Evolutionary conservation across 2,113 vertebrate genomes (phyloP), one percentile per base, ranked within the genome.

Genomic region (Glaucomys volans): DNA sequence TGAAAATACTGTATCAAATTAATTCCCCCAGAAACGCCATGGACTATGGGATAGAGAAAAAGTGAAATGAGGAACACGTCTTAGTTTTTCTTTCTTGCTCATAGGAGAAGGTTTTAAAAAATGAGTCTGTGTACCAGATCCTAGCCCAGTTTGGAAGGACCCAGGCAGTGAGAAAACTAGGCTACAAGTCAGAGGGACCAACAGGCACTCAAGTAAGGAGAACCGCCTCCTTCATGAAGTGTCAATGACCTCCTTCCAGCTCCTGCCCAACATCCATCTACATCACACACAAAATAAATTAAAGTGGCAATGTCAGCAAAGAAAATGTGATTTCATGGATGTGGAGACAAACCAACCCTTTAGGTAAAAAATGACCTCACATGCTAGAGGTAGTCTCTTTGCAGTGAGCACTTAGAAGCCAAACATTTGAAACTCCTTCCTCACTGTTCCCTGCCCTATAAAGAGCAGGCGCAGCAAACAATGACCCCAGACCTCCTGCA

Each of bases 241-340:
- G 32, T 50, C 32, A 30, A 32, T 84, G 94, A 67, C 86, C 35
- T 85, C 57, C 2, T 9, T 77, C 80, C 52, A 94, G 62, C 50
- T 75, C 75, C 44, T 59, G 42, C 37, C 86, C 95, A 88, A 94
- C 92, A 91, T 94, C 92, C 96, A 92, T 94, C 94, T 96, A 11
- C 85, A 96, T 97, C 87, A 74, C 79, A 81, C 22, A 83, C 35
- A 91, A 82, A 87, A 91, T 76, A 37, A 66, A 93, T 77, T 94
- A 93, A 96, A 96, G 59, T 95, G 94, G 74, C 50, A 42, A 64
- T 74, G 57, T 96, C 97, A 87, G 79, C 86, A 96, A 66, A 87
- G 89, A 93, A 90, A 93, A 97, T 62, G 93, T 32, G 52, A 82
- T 81, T 91, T 83, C 75, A 76, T 37, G 57, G 89, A 93, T 72